A percentile compares a stretch with the other conserved stretches of the same genome.
Evolutionary conservation across 2,113 vertebrate genomes (phyloP).

Genomic region (Otus sunia): DNA sequence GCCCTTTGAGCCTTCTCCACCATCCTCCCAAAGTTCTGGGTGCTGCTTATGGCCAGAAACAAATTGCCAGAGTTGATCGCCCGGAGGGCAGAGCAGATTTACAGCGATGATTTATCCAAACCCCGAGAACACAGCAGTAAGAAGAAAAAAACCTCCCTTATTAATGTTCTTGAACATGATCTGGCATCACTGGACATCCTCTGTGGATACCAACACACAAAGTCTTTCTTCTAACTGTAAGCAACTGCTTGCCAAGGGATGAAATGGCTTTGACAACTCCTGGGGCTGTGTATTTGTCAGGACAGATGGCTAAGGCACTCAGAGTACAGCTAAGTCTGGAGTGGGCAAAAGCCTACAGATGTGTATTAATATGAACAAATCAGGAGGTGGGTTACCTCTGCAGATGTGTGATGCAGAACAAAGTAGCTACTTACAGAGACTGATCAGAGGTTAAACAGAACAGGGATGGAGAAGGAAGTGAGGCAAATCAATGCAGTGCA

Average conservation of each 20-base stretch:
- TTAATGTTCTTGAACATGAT: not conserved
- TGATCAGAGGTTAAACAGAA: not conserved
- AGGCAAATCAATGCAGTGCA: not conserved
- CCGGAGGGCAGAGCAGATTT: not conserved
- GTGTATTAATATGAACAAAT: not conserved
- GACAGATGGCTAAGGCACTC: not conserved
- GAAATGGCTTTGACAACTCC: not conserved
- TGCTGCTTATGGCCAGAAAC: not conserved
- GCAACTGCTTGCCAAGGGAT: not conserved
- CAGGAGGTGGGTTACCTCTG: not conserved
- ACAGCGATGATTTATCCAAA: fast-evolving
- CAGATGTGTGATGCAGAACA: not conserved
- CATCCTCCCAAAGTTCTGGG: not conserved
- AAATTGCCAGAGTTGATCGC: not conserved
- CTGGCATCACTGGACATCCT: not conserved
- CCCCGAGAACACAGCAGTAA: fast-evolving
- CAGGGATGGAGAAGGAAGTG: not conserved
- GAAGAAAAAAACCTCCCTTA: not conserved
- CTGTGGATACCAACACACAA: fast-evolving
- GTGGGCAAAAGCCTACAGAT: not conserved
- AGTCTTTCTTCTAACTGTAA: not conserved
- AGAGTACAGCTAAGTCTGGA: not conserved
- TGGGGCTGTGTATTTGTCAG: not conserved
- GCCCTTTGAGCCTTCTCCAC: not conserved
- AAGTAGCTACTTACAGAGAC: not conserved